A percentile compares a stretch with the other conserved stretches of the same genome.
These are phyloP conservation scores for Amaurobius ferox DNA, from an alignment of 2,888 invertebrate genomes.

Conservation along the genomic window DNA sequence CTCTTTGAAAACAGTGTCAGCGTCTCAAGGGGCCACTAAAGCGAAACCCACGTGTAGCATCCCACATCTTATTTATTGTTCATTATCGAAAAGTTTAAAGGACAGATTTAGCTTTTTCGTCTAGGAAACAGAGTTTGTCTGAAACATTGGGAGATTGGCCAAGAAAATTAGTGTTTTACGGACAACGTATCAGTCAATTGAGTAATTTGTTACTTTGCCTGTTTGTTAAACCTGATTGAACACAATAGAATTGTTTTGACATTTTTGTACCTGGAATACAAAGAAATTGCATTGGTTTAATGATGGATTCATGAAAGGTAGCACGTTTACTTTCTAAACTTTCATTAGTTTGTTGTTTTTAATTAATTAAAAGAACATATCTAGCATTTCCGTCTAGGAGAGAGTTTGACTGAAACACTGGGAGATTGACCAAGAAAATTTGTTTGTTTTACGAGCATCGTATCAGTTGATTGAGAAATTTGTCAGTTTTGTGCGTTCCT, in stretches of 20 bases:
- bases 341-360: constrained; percentile 36
- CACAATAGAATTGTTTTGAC: too few relatives aligned
- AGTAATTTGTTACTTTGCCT: too few relatives aligned
- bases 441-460: not conserved
- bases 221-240: too few relatives aligned
- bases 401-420: constrained; percentile 3
- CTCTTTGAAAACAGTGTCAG: constrained; percentile 43
- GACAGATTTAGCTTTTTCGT: constrained; percentile 44
- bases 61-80: constrained; percentile 35
- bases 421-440: constrained; percentile 19
- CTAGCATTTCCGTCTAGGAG: constrained; percentile 28
- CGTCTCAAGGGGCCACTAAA: constrained; percentile 33
- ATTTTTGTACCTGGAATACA: too few relatives aligned
- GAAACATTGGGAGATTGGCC: constrained; percentile 23
- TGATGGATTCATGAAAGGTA: too few relatives aligned
- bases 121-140: constrained; percentile 4
- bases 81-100: constrained; percentile 20
- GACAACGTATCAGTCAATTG: not conserved
- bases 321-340: constrained; percentile 20
- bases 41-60: constrained; percentile 24
- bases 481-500: too few relatives aligned
- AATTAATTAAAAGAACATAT: constrained; percentile 27
- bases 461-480: not conserved
- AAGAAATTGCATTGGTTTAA: too few relatives aligned
- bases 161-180: constrained; percentile 3